Conservation (phyloP, 2,113 vertebrate genomes). For the Macaca fascicularis region T2T-MFA8v1.1 NC_088381.1:168211501-168212000, state of each 20-base stretch:
- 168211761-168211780: fast-evolving
- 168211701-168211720: no score
- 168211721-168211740: background rate
- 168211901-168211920: background rate
- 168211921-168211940: background rate
- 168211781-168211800: background rate
- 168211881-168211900: background rate
- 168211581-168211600: background rate
- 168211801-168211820: background rate
- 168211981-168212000: background rate
- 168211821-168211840: background rate
- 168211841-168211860: background rate
- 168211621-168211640: background rate
- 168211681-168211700: no score
- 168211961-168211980: background rate
- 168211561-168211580: background rate
- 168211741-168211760: background rate
- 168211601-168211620: background rate
- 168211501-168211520: background rate
- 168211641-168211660: background rate
- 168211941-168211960: background rate
- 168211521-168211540: background rate
- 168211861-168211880: background rate
- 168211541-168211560: background rate
- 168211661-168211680: background rate